Evolutionary conservation across 2,797 vertebrate genomes (phyloP), one percentile per base, ranked within the genome.

Genomic region (Arremon aurantiirostris): DNA sequence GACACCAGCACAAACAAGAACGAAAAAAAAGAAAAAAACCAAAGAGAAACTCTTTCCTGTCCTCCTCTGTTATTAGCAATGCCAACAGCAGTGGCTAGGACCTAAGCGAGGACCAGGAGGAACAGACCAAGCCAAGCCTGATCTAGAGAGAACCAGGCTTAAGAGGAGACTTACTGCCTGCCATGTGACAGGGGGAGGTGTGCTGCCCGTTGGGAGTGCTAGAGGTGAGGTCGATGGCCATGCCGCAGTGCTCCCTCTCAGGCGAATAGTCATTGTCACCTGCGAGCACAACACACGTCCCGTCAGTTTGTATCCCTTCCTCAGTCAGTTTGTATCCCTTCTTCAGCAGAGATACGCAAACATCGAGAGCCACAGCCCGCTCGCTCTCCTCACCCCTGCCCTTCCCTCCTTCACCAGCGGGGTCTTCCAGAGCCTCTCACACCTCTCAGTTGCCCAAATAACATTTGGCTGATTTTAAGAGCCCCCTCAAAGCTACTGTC

Each of bases 221-320:
- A 96, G 98, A 98, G 95, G 99, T 99, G 97, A 98, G 98, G 98
- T 99, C 99, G 94, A 98, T 98, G 97, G 98, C 98, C 98, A 99
- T 98, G 98, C 96, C 98, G 90, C 98, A 98, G 97, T 99, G 98
- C 93, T 99, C 99, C 97, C 99, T 99, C 97, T 98, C 98, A 73
- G 99, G 99, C 97, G 98, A 99, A 98, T 99, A 98, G 96, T 99
- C 98, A 98, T 99, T 99, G 98, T 99, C 98, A 98, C 98, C 98
- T 98, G 97, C 52, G 93, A 93, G 85, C 96, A 97, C 89, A 97
- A 97, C 96, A 97, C 53, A 97, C 90, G 93, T 34, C 21, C 78
- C 4, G 7, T 97, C 41, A 94, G 96, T 94, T 82, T 96, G 92
- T 88, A 65, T 60, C 52, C 88, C 30, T 42, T 66, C 55, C 60